phyloP scores from a whole-genome alignment of 1,140 invertebrate genomes.

The Euglossa dilemma region DNA sequence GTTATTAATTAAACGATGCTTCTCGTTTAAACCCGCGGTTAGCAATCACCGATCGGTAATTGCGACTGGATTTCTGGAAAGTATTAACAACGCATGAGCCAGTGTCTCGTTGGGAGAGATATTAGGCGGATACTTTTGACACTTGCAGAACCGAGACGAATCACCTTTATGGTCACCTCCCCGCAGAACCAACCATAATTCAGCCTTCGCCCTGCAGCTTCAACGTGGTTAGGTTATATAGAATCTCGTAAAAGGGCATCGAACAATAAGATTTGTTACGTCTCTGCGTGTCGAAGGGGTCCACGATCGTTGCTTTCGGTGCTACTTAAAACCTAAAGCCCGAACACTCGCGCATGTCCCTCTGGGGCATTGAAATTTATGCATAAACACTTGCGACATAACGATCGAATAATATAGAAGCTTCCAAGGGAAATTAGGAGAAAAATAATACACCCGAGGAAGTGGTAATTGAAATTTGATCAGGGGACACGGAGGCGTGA shows the following conservation, averaged over 20 bases:
- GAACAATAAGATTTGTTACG: constrained; percentile 69
- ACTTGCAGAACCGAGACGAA: constrained; percentile 80
- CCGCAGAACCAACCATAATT: constrained; percentile 73
- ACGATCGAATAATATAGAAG: not conserved
- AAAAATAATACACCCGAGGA: not conserved
- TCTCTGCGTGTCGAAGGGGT: constrained; percentile 37
- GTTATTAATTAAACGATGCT: not conserved
- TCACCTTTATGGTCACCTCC: constrained; percentile 75
- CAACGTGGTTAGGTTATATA: constrained; percentile 40
- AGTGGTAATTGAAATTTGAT: not conserved
- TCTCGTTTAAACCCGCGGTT: not conserved
- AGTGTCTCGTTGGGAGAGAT: constrained; percentile 55
- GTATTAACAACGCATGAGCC: constrained; percentile 70
- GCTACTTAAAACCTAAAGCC: not conserved
- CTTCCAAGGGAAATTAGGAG: not conserved
- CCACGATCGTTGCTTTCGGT: not conserved
- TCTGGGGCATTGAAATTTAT: constrained; percentile 5
- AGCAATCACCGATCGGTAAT: not conserved
- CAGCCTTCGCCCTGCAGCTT: constrained; percentile 63
- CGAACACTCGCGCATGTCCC: not conserved
- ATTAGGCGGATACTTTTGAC: constrained; percentile 78
- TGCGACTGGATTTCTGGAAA: not conserved
- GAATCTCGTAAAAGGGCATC: constrained; percentile 55
- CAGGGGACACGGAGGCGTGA: not conserved
- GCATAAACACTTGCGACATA: not conserved